A percentile compares a stretch with the other conserved stretches of the same genome.
Evolutionary conservation across 2,113 vertebrate genomes (phyloP).

Genomic region (Mixornis gularis): DNA sequence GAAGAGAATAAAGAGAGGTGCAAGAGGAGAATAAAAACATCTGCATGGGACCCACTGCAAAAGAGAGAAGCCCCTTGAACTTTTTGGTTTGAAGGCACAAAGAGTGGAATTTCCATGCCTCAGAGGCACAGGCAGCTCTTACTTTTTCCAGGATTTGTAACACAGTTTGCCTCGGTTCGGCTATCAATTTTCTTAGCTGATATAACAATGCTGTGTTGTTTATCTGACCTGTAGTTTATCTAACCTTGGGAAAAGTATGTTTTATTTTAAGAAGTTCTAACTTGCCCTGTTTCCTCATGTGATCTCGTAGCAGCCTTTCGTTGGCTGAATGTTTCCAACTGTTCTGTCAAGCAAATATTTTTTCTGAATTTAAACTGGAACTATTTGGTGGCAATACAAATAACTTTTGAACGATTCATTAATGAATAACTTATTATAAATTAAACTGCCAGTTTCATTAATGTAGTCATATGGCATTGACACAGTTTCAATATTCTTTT

Average conservation of each 20-base stretch:
- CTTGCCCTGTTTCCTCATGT: conserved; percentile 66
- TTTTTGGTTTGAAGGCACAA: not conserved
- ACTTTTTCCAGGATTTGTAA: not conserved
- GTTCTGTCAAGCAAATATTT: conserved; percentile 68
- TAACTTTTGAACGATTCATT: not conserved
- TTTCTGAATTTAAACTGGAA: not conserved
- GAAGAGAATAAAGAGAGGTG: not conserved
- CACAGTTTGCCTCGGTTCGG: not conserved
- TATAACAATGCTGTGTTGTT: not conserved
- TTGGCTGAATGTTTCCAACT: conserved; percentile 73
- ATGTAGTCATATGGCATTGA: not conserved
- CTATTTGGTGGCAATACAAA: not conserved
- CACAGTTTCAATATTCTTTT: not conserved
- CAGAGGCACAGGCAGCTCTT: not conserved
- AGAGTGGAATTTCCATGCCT: not conserved
- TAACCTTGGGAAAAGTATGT: not conserved
- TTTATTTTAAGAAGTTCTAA: not conserved
- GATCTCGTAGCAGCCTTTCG: conserved; percentile 72
- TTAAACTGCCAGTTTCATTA: not conserved
- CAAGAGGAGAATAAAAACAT: not conserved
- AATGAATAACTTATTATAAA: not conserved
- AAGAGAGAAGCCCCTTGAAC: not conserved
- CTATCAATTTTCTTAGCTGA: not conserved
- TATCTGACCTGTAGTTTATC: not conserved
- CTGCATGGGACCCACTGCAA: not conserved